A percentile compares a stretch with the other conserved stretches of the same genome.
These are phyloP conservation scores for Imbricaverruca yamaguchii DNA, from an alignment of 2,888 invertebrate genomes.

Conservation along the genomic window DNA sequence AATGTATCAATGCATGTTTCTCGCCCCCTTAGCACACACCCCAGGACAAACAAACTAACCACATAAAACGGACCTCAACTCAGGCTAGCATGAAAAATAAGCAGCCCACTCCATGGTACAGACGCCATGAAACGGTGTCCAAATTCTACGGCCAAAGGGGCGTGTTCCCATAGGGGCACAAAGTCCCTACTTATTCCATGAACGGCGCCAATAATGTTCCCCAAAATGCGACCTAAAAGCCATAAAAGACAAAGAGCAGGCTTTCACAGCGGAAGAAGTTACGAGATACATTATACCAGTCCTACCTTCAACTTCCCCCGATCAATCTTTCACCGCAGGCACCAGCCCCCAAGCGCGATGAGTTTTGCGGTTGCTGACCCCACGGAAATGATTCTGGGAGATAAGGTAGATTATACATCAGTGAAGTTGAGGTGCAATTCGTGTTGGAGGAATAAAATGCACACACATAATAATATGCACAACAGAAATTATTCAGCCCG, in stretches of 20 bases:
- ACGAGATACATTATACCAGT: background rate
- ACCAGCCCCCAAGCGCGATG: background rate
- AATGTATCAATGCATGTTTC: background rate
- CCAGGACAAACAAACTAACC: background rate
- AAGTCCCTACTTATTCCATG: background rate
- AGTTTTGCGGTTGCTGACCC: slow-evolving; percentile 18
- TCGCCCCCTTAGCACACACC: background rate
- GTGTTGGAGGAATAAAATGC: too few species aligned
- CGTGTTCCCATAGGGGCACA: slow-evolving; percentile 2
- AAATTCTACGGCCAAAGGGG: background rate
- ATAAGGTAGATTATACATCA: too few species aligned
- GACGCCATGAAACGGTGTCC: too few species aligned
- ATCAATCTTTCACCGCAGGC: background rate
- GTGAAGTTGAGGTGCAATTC: too few species aligned
- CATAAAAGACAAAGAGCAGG: background rate
- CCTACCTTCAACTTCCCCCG: background rate
- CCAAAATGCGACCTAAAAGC: background rate
- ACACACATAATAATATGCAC: too few species aligned
- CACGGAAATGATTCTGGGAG: background rate
- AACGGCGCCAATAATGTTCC: background rate
- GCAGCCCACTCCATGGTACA: too few species aligned
- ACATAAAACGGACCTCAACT: background rate
- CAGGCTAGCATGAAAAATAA: background rate
- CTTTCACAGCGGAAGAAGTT: background rate
- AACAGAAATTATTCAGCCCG: too few species aligned